These are phyloP conservation scores for Drosophila orosa DNA, from an alignment of 1,140 invertebrate species.

Conservation along the genomic window DNA sequence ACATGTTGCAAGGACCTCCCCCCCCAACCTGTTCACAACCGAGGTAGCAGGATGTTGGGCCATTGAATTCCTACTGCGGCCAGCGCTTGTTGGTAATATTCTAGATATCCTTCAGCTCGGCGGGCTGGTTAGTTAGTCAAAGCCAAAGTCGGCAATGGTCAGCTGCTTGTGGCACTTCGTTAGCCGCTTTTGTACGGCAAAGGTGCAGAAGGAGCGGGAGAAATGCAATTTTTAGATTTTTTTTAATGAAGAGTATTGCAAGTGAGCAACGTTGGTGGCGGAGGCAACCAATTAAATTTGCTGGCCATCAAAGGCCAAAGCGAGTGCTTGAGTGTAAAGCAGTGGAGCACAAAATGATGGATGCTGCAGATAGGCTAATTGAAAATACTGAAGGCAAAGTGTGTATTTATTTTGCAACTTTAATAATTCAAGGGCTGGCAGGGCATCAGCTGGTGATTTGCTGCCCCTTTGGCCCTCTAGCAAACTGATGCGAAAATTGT, in stretches of 20 bases:
- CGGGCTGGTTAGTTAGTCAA: constrained; percentile 29
- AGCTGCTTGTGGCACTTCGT: constrained; percentile 60
- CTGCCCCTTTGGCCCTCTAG: constrained; percentile 29
- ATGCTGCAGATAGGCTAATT: constrained; percentile 37
- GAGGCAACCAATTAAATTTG: constrained; percentile 62
- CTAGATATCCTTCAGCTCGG: constrained; percentile 24
- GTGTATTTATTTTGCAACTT: constrained; percentile 39
- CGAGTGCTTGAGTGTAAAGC: constrained; percentile 29
- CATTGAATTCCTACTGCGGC: constrained; percentile 10
- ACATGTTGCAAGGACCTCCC: constrained; percentile 55
- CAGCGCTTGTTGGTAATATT: constrained; percentile 15
- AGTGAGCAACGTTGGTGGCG: constrained; percentile 31
- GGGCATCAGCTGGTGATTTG: constrained; percentile 13
- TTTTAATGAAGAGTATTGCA: constrained; percentile 56
- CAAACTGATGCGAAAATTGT: constrained; percentile 73
- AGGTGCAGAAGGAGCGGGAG: constrained; percentile 7
- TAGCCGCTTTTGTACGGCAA: constrained; percentile 44
- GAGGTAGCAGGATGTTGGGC: not conserved
- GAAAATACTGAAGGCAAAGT: constrained; percentile 13
- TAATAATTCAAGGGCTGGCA: constrained; percentile 44
- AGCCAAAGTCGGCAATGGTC: constrained; percentile 52
- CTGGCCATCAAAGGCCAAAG: constrained; percentile 42
- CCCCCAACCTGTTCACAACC: constrained; percentile 21
- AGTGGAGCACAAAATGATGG: constrained; percentile 15
- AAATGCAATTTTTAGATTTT: constrained; percentile 12